These are phyloP conservation scores for Xanthorhoe designata DNA, from an alignment of 2,888 invertebrate species.

Conservation along the genomic window DNA sequence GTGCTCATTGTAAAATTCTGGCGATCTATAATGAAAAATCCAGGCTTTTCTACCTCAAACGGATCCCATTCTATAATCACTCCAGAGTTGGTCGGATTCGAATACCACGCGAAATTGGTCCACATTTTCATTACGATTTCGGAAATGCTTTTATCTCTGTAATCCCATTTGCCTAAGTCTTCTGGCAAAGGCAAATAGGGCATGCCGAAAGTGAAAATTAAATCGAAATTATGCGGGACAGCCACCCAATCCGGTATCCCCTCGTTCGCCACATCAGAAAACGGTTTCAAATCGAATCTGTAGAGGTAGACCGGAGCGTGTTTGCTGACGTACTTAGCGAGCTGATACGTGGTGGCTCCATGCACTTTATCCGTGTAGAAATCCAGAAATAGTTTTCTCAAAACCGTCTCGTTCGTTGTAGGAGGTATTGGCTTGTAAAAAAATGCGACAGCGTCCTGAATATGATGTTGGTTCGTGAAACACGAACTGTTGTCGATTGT, in stretches of 20 bases:
- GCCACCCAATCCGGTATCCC: conserved; percentile 91
- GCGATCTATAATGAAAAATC: conserved; percentile 90
- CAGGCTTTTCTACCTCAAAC: conserved; percentile 88
- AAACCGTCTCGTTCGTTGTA: conserved; percentile 85
- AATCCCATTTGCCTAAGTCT: conserved; percentile 89
- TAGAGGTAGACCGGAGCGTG: conserved; percentile 88
- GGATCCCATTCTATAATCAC: conserved; percentile 91
- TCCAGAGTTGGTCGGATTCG: conserved; percentile 89
- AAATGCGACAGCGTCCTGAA: conserved; percentile 90
- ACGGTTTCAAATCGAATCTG: conserved; percentile 91
- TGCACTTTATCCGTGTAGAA: conserved; percentile 91
- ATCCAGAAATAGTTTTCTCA: conserved; percentile 88
- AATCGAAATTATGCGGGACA: conserved; percentile 93
- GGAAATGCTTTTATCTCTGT: conserved; percentile 90
- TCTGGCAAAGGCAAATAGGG: conserved; percentile 88
- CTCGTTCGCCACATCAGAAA: conserved; percentile 87
- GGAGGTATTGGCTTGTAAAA: conserved; percentile 90
- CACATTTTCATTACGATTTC: conserved; percentile 93
- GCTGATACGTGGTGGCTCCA: conserved; percentile 88
- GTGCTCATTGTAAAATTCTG: conserved; percentile 91
- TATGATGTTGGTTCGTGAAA: conserved; percentile 87
- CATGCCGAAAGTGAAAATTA: conserved; percentile 93
- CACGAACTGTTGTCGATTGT: conserved; percentile 84
- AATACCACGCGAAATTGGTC: conserved; percentile 91
- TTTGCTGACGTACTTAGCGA: conserved; percentile 88